Conservation (phyloP, 1,140 invertebrate genomes). For the Hyles vespertilio region DNA sequence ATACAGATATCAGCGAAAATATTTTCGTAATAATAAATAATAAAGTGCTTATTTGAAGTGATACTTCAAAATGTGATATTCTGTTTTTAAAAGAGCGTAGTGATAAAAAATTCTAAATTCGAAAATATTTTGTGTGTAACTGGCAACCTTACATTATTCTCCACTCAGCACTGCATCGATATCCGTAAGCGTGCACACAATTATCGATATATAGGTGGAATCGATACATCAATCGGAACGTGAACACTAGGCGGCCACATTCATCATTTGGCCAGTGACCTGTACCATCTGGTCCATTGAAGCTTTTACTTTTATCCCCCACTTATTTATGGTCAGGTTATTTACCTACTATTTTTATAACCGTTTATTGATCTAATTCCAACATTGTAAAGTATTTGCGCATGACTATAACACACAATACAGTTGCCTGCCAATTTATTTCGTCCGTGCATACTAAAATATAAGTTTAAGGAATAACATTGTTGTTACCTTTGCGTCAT, state of each 20-base stretch:
- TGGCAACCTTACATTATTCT: not conserved
- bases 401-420: too few relatives aligned
- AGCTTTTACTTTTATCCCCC: constrained; percentile 29
- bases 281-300: constrained; percentile 27
- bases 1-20: too few relatives aligned
- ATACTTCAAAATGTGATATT: too few relatives aligned
- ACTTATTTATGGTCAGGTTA: constrained; percentile 2
- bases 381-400: constrained; percentile 4
- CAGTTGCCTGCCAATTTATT: too few relatives aligned
- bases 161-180: constrained; percentile 24
- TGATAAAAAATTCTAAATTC: too few relatives aligned
- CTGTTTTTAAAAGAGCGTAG: too few relatives aligned
- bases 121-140: too few relatives aligned
- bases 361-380: constrained; percentile 3
- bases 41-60: too few relatives aligned
- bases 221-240: constrained; percentile 31
- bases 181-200: constrained; percentile 15
- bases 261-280: constrained; percentile 35
- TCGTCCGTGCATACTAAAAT: too few relatives aligned
- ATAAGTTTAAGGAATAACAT: too few relatives aligned
- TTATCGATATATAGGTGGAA: constrained; percentile 28
- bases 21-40: too few relatives aligned
- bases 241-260: constrained; percentile 15
- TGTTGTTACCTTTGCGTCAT: not conserved
- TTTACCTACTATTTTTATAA: constrained; percentile 27